Evolutionary conservation across 2,888 invertebrate genomes (phyloP), one percentile per base, ranked within the genome.

Genomic region (Branchellion lobata): DNA sequence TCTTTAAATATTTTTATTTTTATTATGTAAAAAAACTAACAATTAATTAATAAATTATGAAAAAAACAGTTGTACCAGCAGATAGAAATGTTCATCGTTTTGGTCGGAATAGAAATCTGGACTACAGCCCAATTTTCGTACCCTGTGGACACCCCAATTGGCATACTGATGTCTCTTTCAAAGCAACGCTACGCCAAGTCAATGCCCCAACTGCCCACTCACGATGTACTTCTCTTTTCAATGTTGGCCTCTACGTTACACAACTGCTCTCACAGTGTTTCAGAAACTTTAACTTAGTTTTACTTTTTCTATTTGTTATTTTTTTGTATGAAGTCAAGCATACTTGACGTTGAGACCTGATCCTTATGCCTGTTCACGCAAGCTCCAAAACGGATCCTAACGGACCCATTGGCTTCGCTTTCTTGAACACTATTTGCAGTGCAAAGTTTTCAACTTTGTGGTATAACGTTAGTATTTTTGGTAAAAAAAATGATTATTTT

Each of bases 21-120:
- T 5, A n/a, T 57, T 57, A 24, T 5, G 5, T 57, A 57, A 24
- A 57, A 14, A 14, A 8, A 47, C 8, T 8, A 14, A 14, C 47
- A 47, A 47, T 47, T 14, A 8, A 47, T 47, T 18, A 14, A 47
- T 18, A 47, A 14, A 14, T 47, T 47, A 47, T 5, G 3, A n/a
- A 57, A 57, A 14, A 3, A 57, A 57, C 61, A 57, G 61, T 24
- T 57, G 21, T 57, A 14, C n/a, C 61, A 57, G 24, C 21, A 57
- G 24, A 3, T 57, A 57, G 61, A 57, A 57, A 18, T 57, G 5
- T 57, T 57, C 21, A n/a, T 57, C 3, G 24, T 57, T 24, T n/a
- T 57, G 61, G 61, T 57, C 3, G 61, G 61, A 18, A 24, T 57
- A 3, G 61, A 57, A 57, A 57, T 57, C n/a, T 57, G 61, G 61